Conservation (phyloP, 1,140 invertebrate species). For the Pemphigus obesinymphae region DNA sequence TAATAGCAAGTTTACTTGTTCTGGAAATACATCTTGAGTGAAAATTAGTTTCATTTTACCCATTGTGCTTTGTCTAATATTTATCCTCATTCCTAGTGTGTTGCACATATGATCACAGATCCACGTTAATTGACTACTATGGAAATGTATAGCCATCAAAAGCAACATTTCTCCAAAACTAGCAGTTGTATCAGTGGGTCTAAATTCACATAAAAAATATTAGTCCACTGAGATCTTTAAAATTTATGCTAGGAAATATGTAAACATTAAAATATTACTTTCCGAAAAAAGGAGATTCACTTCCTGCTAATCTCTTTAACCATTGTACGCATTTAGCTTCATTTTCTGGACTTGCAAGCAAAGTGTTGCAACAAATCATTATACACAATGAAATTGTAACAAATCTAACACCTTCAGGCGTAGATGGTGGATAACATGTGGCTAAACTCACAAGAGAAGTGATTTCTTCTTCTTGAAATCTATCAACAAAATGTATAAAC, state of each 20-base stretch:
- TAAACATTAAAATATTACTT: conserved; percentile 33
- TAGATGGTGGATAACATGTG: conserved; percentile 83
- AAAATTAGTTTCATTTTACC: conserved; percentile 91
- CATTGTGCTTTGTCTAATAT: conserved; percentile 84
- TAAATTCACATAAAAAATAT: conserved; percentile 46
- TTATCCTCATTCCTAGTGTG: conserved; percentile 91
- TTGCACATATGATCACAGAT: conserved; percentile 90
- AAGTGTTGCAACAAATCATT: conserved; percentile 86
- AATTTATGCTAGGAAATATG: not conserved
- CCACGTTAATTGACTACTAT: conserved; percentile 85
- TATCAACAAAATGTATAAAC: conserved; percentile 48
- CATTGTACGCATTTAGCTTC: conserved; percentile 89
- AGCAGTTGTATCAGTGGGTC: conserved; percentile 69
- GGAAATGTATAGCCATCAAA: conserved; percentile 94
- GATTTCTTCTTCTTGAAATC: conserved; percentile 90
- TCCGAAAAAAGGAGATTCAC: conserved; percentile 42
- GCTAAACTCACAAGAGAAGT: conserved; percentile 75
- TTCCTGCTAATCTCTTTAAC: conserved; percentile 74
- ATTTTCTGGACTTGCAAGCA: conserved; percentile 70
- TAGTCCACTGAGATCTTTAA: not conserved
- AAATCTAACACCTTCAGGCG: conserved; percentile 83
- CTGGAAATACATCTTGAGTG: conserved; percentile 94
- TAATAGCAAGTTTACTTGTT: conserved; percentile 62
- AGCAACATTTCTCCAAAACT: conserved; percentile 95
- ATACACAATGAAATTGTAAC: conserved; percentile 90